Evolutionary conservation across 2,113 vertebrate species (phyloP).

Genomic region (Uropsilus gracilis): DNA sequence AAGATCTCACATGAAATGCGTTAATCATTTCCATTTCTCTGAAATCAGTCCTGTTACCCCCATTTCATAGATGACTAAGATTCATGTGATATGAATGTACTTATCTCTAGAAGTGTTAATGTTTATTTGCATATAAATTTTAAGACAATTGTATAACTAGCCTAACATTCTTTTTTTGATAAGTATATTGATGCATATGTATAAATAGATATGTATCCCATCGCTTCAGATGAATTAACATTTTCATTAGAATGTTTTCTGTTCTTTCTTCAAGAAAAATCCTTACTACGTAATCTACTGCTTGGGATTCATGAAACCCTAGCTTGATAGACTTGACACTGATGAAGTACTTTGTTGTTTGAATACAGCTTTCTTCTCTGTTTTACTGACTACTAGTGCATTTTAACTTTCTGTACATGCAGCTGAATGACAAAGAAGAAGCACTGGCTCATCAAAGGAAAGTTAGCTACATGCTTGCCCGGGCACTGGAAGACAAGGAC

Average conservation of each 20-base stretch:
- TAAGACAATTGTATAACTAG: conserved; percentile 17
- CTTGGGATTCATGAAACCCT: background rate
- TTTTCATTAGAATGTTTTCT: conserved; percentile 18
- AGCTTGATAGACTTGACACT: background rate
- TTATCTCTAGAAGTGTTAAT: background rate
- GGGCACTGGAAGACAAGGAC: conserved; percentile 87
- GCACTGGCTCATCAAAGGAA: conserved; percentile 95
- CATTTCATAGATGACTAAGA: background rate
- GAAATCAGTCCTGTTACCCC: background rate
- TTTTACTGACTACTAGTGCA: background rate
- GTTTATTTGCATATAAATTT: conserved; percentile 18
- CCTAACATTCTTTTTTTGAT: background rate
- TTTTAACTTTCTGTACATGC: conserved; percentile 31
- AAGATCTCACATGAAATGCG: background rate
- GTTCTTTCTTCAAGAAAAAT: background rate
- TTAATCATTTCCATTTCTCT: background rate
- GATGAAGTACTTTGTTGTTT: conserved; percentile 7
- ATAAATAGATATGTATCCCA: background rate
- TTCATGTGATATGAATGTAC: background rate
- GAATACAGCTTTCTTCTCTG: background rate
- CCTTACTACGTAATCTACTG: background rate
- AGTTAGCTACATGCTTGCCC: conserved; percentile 96
- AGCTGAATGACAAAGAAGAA: conserved; percentile 96
- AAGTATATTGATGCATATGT: background rate
- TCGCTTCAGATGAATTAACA: background rate